phyloP scores from a whole-genome alignment of 2,113 vertebrate species.

The Micronycteris hirsuta region DNA sequence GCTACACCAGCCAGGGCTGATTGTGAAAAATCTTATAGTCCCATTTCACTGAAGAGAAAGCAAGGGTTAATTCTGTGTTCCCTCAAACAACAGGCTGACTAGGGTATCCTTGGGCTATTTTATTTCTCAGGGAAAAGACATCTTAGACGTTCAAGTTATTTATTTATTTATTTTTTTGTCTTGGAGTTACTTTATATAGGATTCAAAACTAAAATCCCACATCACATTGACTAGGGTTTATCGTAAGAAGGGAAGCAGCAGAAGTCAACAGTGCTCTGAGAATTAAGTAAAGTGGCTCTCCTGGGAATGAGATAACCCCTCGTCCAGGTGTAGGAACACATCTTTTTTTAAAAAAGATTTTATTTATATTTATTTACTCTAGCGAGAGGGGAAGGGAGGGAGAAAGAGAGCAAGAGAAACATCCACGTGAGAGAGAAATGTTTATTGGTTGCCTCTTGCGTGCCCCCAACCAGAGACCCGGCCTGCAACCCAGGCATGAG shows the following conservation, averaged over 20 bases:
- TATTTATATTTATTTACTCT: too few relatives aligned
- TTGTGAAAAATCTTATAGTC: neutral
- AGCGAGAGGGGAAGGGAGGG: too few relatives aligned
- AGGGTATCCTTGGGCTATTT: neutral
- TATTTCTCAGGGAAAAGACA: conserved; percentile 5
- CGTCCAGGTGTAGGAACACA: neutral
- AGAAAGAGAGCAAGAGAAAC: too few relatives aligned
- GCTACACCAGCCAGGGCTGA: too few relatives aligned
- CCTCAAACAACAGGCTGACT: neutral
- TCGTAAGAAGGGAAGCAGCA: neutral
- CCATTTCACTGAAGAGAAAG: neutral
- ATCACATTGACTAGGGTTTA: neutral
- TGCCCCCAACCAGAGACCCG: too few relatives aligned
- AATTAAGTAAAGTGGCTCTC: neutral
- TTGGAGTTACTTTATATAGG: conserved; percentile 17
- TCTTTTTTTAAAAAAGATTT: too few relatives aligned
- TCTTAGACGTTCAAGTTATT: neutral
- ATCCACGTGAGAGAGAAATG: too few relatives aligned
- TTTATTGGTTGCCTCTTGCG: too few relatives aligned
- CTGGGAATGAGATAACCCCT: neutral
- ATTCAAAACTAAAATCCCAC: neutral
- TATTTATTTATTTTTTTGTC: neutral
- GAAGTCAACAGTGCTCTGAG: neutral
- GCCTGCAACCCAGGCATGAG: too few relatives aligned
- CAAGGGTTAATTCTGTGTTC: neutral